These are phyloP conservation scores for Mnemiopsis leidyi DNA, from an alignment of 37 sponge, comb jelly and placozoan species.

Conservation along the genomic window DNA sequence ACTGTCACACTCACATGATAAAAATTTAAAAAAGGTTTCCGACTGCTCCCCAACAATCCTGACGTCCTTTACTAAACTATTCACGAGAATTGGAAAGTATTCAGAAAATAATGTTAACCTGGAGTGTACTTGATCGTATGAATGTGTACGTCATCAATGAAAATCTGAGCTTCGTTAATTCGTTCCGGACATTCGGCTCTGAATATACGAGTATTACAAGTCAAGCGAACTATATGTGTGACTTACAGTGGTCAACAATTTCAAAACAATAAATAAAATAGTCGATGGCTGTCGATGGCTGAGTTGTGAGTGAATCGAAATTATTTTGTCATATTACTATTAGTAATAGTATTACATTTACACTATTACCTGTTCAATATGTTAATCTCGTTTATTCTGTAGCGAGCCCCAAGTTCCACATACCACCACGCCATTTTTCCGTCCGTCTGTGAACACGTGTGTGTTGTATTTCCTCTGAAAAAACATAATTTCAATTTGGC, in stretches of 20 bases:
- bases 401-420: not conserved
- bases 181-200: not conserved
- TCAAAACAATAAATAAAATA: too few relatives aligned
- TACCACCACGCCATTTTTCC: constrained; percentile 1
- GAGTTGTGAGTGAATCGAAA: too few relatives aligned
- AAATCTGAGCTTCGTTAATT: not conserved
- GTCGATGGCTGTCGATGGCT: too few relatives aligned
- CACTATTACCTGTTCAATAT: not conserved
- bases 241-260: too few relatives aligned
- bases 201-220: not conserved
- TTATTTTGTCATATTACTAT: too few relatives aligned
- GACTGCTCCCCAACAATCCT: too few relatives aligned
- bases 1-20: too few relatives aligned
- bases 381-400: not conserved
- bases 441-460: not conserved
- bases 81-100: not conserved
- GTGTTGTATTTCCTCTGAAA: not conserved
- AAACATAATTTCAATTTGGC: too few relatives aligned
- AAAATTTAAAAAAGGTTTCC: too few relatives aligned
- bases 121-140: not conserved
- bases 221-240: too few relatives aligned
- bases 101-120: not conserved
- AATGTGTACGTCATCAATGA: not conserved
- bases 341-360: not conserved
- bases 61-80: too few relatives aligned